Base-by-base conservation (phyloP, 2,888 invertebrate species). In the Epinotia bilunana region DNA sequence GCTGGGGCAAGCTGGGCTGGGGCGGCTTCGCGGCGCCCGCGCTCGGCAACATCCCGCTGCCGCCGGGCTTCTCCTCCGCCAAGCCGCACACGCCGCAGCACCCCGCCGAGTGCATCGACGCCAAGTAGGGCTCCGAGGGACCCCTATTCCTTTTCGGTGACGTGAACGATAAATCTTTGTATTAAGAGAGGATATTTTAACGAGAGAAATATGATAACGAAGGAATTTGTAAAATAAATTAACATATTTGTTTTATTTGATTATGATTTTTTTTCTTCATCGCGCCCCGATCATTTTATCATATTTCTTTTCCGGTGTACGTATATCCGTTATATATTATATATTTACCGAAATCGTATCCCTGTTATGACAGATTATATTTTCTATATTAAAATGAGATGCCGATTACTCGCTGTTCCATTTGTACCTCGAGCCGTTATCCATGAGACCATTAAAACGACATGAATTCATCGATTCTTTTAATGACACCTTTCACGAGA, bases 181-280 rank as follows among this genome's bases (percentile, higher is more conserved):
- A 93, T 90, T 90, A 90, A 90, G 91, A 90, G 92, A 93, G 89
- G 90, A 90, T 94, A 93, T 93, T 93, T 91, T 93, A 93, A 93
- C 88, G 91, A 93, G 93, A 94, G 93, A 92, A 93, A 93, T 92
- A 94, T 93, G 93, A 93, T 93, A 93, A 93, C 93, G 91, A 91
- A 93, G 91, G 91, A 92, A 92, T 93, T 93, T 93, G 91, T 93
- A 92, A 92, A 93, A 93, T 93, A 92, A 93, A 94, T 92, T 94
- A 92, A 93, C 91, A 86, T 91, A 93, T 92, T 93, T 92, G 94
- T 94, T 93, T 94, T 93, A 93, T 94, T 93, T 92, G 87, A 87
- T 81, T 82, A 81, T 83, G 83, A 82, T 82, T 84, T 85, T 84
- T 87, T 86, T 87, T 83, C 80, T 87, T 83, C 80, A 79, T 80